Evolutionary conservation across 1,140 invertebrate species (phyloP).

Genomic region (Anastatus disparis): DNA sequence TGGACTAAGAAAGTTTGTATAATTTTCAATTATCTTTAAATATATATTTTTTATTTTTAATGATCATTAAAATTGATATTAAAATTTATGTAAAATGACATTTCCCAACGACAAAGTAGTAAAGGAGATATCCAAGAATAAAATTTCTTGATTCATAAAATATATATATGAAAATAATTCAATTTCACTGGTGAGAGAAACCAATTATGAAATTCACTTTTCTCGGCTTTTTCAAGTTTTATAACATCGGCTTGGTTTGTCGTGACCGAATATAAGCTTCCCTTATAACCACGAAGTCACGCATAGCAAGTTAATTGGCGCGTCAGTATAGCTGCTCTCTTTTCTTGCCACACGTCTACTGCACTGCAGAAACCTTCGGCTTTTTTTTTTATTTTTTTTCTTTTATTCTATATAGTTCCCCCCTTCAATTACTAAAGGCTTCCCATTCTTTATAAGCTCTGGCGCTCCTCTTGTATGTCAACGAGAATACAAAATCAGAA

Average conservation of each 20-base stretch:
- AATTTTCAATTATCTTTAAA: no score
- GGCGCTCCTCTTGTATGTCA: no score
- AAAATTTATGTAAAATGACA: background rate
- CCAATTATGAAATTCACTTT: conserved; percentile 31
- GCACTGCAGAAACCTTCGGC: no score
- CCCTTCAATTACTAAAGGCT: no score
- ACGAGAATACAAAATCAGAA: background rate
- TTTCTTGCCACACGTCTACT: background rate
- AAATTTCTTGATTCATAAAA: background rate
- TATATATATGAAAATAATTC: conserved; percentile 4
- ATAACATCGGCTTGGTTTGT: background rate
- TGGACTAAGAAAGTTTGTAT: no score
- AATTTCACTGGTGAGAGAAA: background rate
- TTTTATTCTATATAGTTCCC: background rate
- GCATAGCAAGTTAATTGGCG: conserved; percentile 30
- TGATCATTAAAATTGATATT: no score
- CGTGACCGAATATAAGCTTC: background rate
- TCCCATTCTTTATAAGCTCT: no score
- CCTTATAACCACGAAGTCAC: background rate
- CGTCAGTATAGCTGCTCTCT: conserved; percentile 2
- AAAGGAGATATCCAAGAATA: background rate
- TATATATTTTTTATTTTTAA: no score
- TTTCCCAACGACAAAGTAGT: no score
- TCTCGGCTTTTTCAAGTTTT: conserved; percentile 13
- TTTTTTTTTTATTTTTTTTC: background rate